A percentile compares a stretch with the other conserved stretches of the same genome.
These are phyloP conservation scores for Lophius americanus DNA, from an alignment of 2,797 vertebrate genomes.

Conservation along the genomic window DNA sequence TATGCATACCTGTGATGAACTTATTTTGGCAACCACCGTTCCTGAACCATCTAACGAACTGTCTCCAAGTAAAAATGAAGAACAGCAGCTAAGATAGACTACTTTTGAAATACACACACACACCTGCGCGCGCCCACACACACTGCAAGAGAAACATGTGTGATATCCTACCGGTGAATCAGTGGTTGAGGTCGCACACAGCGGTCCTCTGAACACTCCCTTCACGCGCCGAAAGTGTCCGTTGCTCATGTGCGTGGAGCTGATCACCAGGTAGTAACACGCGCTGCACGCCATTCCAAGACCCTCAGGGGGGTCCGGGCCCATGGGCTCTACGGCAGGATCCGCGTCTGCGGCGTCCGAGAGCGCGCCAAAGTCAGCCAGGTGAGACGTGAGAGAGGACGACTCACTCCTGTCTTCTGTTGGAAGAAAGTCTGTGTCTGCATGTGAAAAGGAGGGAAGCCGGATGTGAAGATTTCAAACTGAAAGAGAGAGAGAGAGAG, in stretches of 20 bases:
- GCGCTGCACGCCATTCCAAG: conserved; percentile 92
- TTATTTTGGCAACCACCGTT: background rate
- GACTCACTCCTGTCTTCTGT: conserved; percentile 48
- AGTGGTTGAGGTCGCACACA: conserved; percentile 85
- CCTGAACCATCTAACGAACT: background rate
- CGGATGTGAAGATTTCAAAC: background rate
- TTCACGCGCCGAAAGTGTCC: conserved; percentile 97
- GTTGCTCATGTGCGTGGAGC: conserved; percentile 97
- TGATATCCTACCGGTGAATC: conserved; percentile 87
- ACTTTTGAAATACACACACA: conserved; percentile 13
- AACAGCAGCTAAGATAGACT: background rate
- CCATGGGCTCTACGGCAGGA: conserved; percentile 24
- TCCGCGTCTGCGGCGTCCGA: conserved; percentile 12
- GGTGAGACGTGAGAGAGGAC: conserved; percentile 30
- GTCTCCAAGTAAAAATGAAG: background rate
- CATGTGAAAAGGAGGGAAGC: conserved; percentile 2
- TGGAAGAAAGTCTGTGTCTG: conserved; percentile 44
- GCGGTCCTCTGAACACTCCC: conserved; percentile 96
- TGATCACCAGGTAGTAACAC: conserved; percentile 98
- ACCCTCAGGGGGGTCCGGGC: conserved; percentile 50
- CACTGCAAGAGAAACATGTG: background rate
- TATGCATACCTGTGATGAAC: conserved; percentile 2
- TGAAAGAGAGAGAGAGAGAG: conserved; percentile 7
- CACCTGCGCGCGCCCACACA: conserved; percentile 10
- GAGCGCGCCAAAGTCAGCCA: conserved; percentile 30